A percentile compares a stretch with the other conserved stretches of the same genome.
Conservation (phyloP, 2,888 invertebrate genomes). For the Neuroscelio doddi region DNA sequence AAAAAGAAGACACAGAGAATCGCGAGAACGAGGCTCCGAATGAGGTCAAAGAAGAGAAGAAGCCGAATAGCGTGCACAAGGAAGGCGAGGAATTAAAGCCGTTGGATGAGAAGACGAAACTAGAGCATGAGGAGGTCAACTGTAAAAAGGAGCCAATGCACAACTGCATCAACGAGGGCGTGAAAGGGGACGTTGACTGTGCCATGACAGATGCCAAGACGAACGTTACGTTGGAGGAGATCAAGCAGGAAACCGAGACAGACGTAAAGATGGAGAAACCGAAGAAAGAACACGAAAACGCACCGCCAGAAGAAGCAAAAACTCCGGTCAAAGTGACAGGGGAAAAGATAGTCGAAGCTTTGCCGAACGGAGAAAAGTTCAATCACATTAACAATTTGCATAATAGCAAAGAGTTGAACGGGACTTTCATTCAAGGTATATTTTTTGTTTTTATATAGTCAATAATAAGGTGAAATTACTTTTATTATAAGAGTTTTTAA, state of each 20-base stretch:
- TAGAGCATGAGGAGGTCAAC: slow-evolving; percentile 54
- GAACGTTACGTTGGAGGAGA: slow-evolving; percentile 62
- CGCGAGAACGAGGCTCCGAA: slow-evolving; percentile 61
- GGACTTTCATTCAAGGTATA: slow-evolving; percentile 65
- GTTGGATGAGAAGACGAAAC: slow-evolving; percentile 48
- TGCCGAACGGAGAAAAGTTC: slow-evolving; percentile 70
- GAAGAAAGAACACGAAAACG: slow-evolving; percentile 56
- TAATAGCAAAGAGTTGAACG: slow-evolving; percentile 69
- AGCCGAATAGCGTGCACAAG: slow-evolving; percentile 51
- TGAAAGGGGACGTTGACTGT: slow-evolving; percentile 55
- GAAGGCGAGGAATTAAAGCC: slow-evolving; percentile 49
- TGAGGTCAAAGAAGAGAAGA: slow-evolving; percentile 59
- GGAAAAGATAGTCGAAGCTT: slow-evolving; percentile 63
- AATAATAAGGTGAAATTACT: too few species aligned
- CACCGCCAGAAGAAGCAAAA: slow-evolving; percentile 50
- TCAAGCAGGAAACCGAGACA: slow-evolving; percentile 66
- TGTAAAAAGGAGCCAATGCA: slow-evolving; percentile 59
- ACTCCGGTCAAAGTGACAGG: slow-evolving; percentile 58
- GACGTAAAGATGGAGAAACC: slow-evolving; percentile 59
- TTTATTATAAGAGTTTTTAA: not conserved
- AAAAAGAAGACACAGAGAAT: slow-evolving; percentile 66
- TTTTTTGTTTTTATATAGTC: slow-evolving; percentile 2
- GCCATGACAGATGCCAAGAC: slow-evolving; percentile 58
- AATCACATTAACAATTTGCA: slow-evolving; percentile 69
- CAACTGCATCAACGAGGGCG: slow-evolving; percentile 56